Evolutionary conservation across 2,113 vertebrate genomes (phyloP), one percentile per base, ranked within the genome.

Genomic region (Nothoprocta perdicaria): DNA sequence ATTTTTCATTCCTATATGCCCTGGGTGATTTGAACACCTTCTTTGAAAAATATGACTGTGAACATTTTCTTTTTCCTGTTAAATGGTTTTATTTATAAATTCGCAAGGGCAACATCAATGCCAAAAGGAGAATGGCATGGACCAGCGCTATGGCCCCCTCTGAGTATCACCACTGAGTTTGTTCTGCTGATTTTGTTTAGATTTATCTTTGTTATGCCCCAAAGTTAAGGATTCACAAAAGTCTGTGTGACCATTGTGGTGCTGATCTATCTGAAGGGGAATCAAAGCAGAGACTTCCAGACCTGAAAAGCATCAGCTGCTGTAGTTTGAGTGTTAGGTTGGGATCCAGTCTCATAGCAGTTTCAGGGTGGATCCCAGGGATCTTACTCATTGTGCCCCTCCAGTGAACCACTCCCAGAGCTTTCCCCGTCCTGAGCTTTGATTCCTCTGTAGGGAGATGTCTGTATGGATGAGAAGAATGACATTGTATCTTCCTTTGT

Each of bases 81-180:
- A 27, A 75, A 90, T 0, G 73, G 83, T 92, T 95, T 94, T 96
- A 87, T 95, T 95, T 95, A 94, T 80, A 90, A 24, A 86, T 92
- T 83, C 89, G 73, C 95, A 92, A 94, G 78, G 94, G 93, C 68
- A 13, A 46, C 65, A 73, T 57, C 40, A 7, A 21, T 71, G 88
- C 88, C 88, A 88, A 83, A 80, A 94, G 67, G 82, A 77, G 65
- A 94, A 78, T 48, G 82, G 95, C 90, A 78, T 52, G 69, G 92
- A 27, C 90, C 92, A 94, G 87, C 93, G 95, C 94, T 88, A 74
- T 78, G 33, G n/a, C 12, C 40, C 76, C 21, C 14, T 3, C 29
- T 0, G 29, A 84, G 62, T 3, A 41, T 66, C 41, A 46, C 29
- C 1, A 1, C 9, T 10, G 1, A 68, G 23, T 82, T 9, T 53